Evolutionary conservation across 2,797 vertebrate genomes (phyloP), one percentile per base, ranked within the genome.

Genomic region (Somateria mollissima): DNA sequence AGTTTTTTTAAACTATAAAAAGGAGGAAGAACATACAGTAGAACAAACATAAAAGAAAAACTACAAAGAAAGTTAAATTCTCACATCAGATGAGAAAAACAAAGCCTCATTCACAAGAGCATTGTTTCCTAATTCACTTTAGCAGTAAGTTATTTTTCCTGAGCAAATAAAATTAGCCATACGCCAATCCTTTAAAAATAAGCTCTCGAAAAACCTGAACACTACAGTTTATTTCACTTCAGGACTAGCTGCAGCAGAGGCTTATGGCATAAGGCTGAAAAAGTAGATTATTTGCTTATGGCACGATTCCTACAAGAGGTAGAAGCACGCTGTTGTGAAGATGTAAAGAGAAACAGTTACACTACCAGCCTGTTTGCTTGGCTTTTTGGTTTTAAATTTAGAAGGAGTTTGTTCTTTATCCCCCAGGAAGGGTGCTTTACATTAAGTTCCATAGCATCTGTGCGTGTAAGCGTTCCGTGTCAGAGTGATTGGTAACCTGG

Each of bases 401-500:
- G 12, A 62, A 56, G 45, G 13, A 47, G 8, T 24, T 74, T 41
- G 10, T 5, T 19, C 54, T 0, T 0, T 2, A 22, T 17, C 17
- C 13, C 8, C 4, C 21, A 21, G 27, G 30, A 92, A 54, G 1
- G 6, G 73, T 12, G 56, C 27, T 51, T 90, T 37, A 57, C 11
- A 30, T 67, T 41, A 16, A n/a, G 14, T 70, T 92, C 62, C 10
- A 7, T 17, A 75, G 83, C 0, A 51, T 43, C 73, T 75, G 51
- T 62, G 58, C 66, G 41, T 39, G 8, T 28, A 69, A 25, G 17
- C 27, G 34, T 12, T 62, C n/a, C 47, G 10, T 25, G 34, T 32
- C 61, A 56, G 62, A 36, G 43, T 3, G 13, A 22, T 17, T 32
- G 43, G n/a, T 43, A 73, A 47, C 18, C 28, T 76, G 11, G 9